Evolutionary conservation across 1,140 invertebrate genomes (phyloP), one percentile per base, ranked within the genome.

Genomic region (Fopius arisanus): DNA sequence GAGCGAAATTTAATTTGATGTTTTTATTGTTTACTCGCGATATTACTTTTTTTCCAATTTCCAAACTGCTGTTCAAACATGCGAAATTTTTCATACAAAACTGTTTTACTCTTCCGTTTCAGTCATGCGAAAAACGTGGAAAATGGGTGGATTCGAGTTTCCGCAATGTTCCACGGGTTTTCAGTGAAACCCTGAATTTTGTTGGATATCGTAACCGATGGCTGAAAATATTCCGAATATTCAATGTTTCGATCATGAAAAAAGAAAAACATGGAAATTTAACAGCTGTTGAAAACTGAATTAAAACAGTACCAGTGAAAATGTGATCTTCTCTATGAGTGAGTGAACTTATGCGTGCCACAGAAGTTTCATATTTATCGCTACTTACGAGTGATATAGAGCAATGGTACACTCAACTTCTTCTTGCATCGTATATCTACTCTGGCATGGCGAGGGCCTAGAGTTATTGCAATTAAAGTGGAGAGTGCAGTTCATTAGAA

Each of bases 401-500:
- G 23, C 48, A 54, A 16, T 54, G 21, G 28, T 29, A 62, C 26
- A 62, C 51, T 59, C 23, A n/a, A 33, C 9, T 19, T 12, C 16
- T 28, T 33, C n/a, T 23, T 12, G 16, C 41, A 31, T 43, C 40
- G 33, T 41, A 62, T 66, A 66, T 73, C 67, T 67, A 43, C 62
- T 66, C 67, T 67, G 48, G 59, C 72, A 67, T 54, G 66, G 43
- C 31, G 43, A 37, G 40, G 66, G 43, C 72, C 65, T 62, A 62
- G 72, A 73, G 43, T 73, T 73, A 73, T 73, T 37, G 66, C 72
- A 73, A 73, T 73, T 73, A 73, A 67, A 73, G 72, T 68, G 63
- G 26, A 48, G 43, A 48, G 43, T 48, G 43, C 43, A 48, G 43
- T 48, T 48, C 67, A 67, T 48, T 31, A 41, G 31, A 21, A 7